phyloP scores from a whole-genome alignment of 2,113 vertebrate species.

The Micromys minutus region DNA sequence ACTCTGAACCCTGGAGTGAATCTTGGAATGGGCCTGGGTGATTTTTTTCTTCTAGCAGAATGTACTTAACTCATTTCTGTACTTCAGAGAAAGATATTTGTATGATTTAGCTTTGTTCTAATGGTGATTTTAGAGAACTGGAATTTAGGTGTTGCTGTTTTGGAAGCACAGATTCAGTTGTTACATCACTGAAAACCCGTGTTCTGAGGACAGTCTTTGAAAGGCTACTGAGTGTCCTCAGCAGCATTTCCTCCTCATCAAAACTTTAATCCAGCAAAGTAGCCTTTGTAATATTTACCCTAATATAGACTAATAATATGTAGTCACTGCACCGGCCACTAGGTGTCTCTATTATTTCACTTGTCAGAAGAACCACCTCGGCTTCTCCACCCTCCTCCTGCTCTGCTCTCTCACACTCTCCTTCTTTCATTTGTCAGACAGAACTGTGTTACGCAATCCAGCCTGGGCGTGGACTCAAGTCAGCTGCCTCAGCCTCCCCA shows the following conservation, averaged over 20 bases:
- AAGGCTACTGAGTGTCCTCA: neutral
- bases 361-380: neutral
- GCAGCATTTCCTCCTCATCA: neutral
- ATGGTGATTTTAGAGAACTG: neutral
- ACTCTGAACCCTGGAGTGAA: neutral
- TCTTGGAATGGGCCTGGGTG: neutral
- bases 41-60: neutral
- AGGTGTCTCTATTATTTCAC: constrained; percentile 73
- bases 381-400: neutral
- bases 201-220: neutral
- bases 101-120: constrained; percentile 12
- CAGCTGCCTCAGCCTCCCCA: neutral
- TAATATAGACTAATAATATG: neutral
- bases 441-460: neutral
- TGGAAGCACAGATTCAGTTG: neutral
- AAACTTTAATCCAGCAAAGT: neutral
- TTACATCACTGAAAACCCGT: neutral
- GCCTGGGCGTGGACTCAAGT: neutral
- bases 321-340: constrained; percentile 44
- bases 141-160: neutral
- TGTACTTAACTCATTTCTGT: neutral
- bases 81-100: neutral
- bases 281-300: too few relatives aligned
- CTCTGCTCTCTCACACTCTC: neutral
- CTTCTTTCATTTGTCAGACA: neutral